Base-by-base conservation (phyloP, 2,888 invertebrate genomes). In the Lissocephala sabroskyi region DNA sequence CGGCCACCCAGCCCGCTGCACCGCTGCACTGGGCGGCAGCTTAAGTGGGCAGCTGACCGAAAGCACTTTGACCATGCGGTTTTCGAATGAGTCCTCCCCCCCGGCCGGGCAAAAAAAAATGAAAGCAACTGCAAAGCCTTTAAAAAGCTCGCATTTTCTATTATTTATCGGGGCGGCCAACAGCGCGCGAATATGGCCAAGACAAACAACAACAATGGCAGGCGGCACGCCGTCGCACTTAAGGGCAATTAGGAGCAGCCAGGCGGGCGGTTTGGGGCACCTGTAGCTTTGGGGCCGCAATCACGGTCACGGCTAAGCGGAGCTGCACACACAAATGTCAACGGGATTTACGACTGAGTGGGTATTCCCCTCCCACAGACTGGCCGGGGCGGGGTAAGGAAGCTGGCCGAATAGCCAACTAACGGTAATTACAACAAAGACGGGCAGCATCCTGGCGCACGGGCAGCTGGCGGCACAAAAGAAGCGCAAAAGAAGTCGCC, bases 11-110 rank as follows among this genome's bases (percentile, higher is more conserved):
- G 54, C 52, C 14, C 49, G 37, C 47, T 23, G 42, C 41, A 64
- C 10, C 63, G 56, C 64, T 67, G 52, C 51, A 58, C 49, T 54
- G 50, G 61, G 74, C 65, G 61, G 67, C 58, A 65, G 65, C 78
- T 74, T 73, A 73, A 73, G 71, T 73, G 71, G 71, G 63, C 58
- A 56, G 40, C 54, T 63, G 59, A 65, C 78, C 78, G 62, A 77
- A 71, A 73, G 78, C 71, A 73, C 78, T 77, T 70, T 77, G 71
- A 77, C 77, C 70, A 73, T 73, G 74, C 53, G 75, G 67, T 56
- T 51, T 23, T 40, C n/a, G n/a, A n/a, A n/a, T n/a, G n/a, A n/a
- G n/a, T n/a, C n/a, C n/a, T n/a, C n/a, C n/a, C n/a, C n/a, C n/a
- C n/a, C n/a, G n/a, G n/a, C n/a, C n/a, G n/a, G n/a, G n/a, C n/a